Evolutionary conservation across 1,140 invertebrate genomes (phyloP).

Genomic region (Aradophagus sp.): DNA sequence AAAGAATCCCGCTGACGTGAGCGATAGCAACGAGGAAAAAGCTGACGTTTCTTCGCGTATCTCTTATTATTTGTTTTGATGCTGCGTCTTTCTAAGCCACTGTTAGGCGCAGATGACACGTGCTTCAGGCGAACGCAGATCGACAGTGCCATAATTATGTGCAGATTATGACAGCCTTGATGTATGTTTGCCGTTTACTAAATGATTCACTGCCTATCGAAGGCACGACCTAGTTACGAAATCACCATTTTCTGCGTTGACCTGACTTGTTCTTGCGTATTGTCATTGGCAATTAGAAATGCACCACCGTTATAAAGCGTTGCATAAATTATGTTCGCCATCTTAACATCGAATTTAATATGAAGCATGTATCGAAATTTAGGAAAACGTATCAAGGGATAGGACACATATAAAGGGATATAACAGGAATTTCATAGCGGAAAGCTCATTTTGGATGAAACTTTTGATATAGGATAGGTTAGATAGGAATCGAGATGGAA

Average conservation of each 20-base stretch:
- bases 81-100: slow-evolving; percentile 26
- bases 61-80: slow-evolving; percentile 51
- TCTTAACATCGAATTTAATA: no score
- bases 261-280: slow-evolving; percentile 30
- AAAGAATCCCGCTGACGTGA: slow-evolving; percentile 40
- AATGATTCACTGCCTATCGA: slow-evolving; percentile 63
- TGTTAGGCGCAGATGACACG: slow-evolving; percentile 5
- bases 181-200: slow-evolving; percentile 62
- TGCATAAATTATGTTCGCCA: no score
- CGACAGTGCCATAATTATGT: no score
- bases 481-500: no score
- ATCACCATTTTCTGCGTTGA: slow-evolving; percentile 48
- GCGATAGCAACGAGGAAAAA: slow-evolving; percentile 34
- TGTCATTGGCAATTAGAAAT: slow-evolving; percentile 2
- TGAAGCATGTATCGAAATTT: no score
- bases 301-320: no score
- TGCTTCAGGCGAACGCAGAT: no score
- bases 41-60: slow-evolving; percentile 35
- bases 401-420: no score
- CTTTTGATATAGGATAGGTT: no score
- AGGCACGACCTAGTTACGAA: slow-evolving; percentile 68
- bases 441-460: no score
- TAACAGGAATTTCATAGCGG: no score
- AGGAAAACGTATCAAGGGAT: no score
- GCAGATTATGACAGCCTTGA: slow-evolving; percentile 59